A percentile compares a stretch with the other conserved stretches of the same genome.
Evolutionary conservation across 2,113 vertebrate species (phyloP).

Genomic region (Chamaea fasciata): DNA sequence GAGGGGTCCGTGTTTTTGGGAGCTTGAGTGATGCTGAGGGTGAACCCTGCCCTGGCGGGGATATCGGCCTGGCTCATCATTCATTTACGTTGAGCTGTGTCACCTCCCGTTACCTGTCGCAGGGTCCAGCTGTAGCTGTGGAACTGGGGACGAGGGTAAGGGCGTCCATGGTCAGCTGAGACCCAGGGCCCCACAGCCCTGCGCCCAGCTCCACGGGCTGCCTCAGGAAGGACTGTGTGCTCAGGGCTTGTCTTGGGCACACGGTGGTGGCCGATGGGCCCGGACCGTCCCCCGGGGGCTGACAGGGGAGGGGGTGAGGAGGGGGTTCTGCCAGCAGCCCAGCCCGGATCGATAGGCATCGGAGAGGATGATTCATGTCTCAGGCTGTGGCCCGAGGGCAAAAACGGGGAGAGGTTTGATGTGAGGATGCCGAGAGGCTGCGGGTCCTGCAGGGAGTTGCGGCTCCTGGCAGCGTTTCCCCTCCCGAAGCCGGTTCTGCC

Average conservation of each 20-base stretch:
- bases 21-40: accelerated
- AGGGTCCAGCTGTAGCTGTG: not conserved
- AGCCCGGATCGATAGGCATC: not conserved
- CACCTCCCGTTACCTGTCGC: not conserved
- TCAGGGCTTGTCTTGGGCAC: not conserved
- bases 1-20: accelerated
- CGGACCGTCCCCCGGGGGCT: accelerated
- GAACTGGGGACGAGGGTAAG: accelerated
- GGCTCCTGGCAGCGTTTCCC: not conserved
- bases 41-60: not conserved
- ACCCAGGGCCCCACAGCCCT: not conserved
- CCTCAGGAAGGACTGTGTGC: not conserved
- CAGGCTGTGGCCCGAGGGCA: slow-evolving; percentile 32
- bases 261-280: accelerated
- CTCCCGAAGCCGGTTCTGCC: not conserved
- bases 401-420: slow-evolving; percentile 1
- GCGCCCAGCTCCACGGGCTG: accelerated
- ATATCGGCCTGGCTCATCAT: not conserved
- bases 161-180: accelerated
- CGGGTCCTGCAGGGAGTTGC: not conserved
- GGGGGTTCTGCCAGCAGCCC: not conserved
- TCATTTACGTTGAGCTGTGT: accelerated
- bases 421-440: not conserved
- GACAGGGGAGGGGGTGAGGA: not conserved
- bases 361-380: slow-evolving; percentile 21